phyloP scores from a whole-genome alignment of 2,113 vertebrate genomes.

The Chascanopsetta lugubris region DNA sequence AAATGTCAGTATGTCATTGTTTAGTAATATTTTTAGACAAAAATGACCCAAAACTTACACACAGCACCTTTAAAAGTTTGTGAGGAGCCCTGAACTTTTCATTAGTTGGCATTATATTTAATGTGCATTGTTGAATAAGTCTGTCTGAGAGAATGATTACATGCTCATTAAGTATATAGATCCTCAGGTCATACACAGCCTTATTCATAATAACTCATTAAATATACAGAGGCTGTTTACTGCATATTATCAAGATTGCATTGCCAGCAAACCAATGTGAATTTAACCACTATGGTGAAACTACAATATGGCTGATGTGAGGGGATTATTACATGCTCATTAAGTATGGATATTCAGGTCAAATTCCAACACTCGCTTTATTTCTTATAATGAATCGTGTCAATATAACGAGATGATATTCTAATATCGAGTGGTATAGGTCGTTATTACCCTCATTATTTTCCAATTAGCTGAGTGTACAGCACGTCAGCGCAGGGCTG shows the following conservation, averaged over 20 bases:
- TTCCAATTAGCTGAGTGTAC: slow-evolving; percentile 75
- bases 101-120: slow-evolving; percentile 13
- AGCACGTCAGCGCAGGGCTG: slow-evolving; percentile 56
- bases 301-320: slow-evolving; percentile 19
- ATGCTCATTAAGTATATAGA: slow-evolving; percentile 27
- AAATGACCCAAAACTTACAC: too few relatives aligned
- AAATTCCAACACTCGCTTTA: slow-evolving; percentile 35
- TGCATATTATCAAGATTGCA: not conserved
- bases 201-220: slow-evolving; percentile 1
- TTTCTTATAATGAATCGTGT: slow-evolving; percentile 58
- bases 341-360: slow-evolving; percentile 52
- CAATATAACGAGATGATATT: slow-evolving; percentile 70
- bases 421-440: slow-evolving; percentile 60
- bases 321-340: slow-evolving; percentile 45
- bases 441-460: slow-evolving; percentile 78
- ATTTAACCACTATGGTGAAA: slow-evolving; percentile 33
- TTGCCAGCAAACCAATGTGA: slow-evolving; percentile 4
- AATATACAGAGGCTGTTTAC: slow-evolving; percentile 1
- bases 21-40: too few relatives aligned
- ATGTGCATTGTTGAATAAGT: slow-evolving; percentile 1
- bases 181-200: slow-evolving; percentile 20
- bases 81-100: not conserved
- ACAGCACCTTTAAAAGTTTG: too few relatives aligned
- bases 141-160: slow-evolving; percentile 19
- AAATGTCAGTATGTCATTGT: too few relatives aligned